Evolutionary conservation across 2,797 vertebrate genomes (phyloP).

Genomic region (Tauraco hartlaubi): DNA sequence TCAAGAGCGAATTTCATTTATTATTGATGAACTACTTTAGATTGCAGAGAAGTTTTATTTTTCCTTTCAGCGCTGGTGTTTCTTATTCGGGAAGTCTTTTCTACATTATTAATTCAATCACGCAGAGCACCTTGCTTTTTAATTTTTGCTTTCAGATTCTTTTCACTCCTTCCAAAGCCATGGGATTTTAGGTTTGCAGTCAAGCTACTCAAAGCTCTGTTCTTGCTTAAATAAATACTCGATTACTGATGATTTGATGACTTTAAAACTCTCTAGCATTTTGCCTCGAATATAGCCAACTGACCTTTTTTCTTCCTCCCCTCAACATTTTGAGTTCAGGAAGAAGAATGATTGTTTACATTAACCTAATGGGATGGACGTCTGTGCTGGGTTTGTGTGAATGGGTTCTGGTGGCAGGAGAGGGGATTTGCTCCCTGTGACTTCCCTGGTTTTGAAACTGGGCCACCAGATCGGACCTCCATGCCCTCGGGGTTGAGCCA

Average conservation of each 20-base stretch:
- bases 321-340: neutral
- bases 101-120: conserved; percentile 58
- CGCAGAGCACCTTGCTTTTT: conserved; percentile 18
- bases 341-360: neutral
- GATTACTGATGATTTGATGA: neutral
- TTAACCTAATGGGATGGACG: neutral
- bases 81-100: conserved; percentile 16
- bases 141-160: conserved; percentile 18
- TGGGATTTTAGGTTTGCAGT: neutral
- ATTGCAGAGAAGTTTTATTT: neutral
- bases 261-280: neutral
- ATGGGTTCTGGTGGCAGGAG: too few relatives aligned
- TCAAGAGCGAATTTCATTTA: neutral
- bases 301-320: rapidly evolving
- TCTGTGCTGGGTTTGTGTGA: too few relatives aligned
- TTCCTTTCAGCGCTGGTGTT: neutral
- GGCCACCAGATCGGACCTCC: too few relatives aligned
- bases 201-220: neutral
- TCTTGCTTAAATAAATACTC: neutral
- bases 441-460: too few relatives aligned
- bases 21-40: neutral
- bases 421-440: too few relatives aligned
- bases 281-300: neutral
- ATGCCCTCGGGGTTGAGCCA: too few relatives aligned
- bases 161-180: neutral